phyloP scores from a whole-genome alignment of 2,797 vertebrate species.

The Ctenopoma multispine region DNA sequence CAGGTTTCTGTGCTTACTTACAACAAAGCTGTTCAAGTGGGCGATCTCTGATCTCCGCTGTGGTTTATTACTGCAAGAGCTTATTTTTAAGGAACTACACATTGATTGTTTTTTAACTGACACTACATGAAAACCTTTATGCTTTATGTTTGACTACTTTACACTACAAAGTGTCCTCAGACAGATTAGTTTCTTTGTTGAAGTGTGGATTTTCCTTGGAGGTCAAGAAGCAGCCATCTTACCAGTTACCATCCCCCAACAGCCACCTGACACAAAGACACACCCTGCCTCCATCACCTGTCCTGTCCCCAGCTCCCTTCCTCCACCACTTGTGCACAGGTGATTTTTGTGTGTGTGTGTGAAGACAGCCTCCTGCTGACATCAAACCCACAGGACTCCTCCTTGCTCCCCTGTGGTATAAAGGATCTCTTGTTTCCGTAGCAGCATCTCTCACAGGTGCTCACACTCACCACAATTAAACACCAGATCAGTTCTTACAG shows the following conservation, averaged over 20 bases:
- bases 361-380: conserved; percentile 63
- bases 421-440: conserved; percentile 75
- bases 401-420: conserved; percentile 77
- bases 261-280: conserved; percentile 5
- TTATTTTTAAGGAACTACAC: not conserved
- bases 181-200: not conserved
- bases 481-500: conserved; percentile 10
- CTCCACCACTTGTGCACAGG: conserved; percentile 52
- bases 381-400: conserved; percentile 73
- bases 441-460: conserved; percentile 68
- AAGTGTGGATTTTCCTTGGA: conserved; percentile 16
- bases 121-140: not conserved
- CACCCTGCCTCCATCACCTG: conserved; percentile 18
- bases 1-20: conserved; percentile 21
- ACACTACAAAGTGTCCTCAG: not conserved
- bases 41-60: not conserved
- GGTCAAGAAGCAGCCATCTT: conserved; percentile 5
- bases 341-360: conserved; percentile 38
- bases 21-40: conserved; percentile 23
- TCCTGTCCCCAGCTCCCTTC: conserved; percentile 46
- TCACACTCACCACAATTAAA: conserved; percentile 26
- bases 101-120: not conserved
- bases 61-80: not conserved
- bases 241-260: conserved; percentile 24
- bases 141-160: too few species aligned